Evolutionary conservation across 2,797 vertebrate species (phyloP), one percentile per base, ranked within the genome.

Genomic region (Emys orbicularis): DNA sequence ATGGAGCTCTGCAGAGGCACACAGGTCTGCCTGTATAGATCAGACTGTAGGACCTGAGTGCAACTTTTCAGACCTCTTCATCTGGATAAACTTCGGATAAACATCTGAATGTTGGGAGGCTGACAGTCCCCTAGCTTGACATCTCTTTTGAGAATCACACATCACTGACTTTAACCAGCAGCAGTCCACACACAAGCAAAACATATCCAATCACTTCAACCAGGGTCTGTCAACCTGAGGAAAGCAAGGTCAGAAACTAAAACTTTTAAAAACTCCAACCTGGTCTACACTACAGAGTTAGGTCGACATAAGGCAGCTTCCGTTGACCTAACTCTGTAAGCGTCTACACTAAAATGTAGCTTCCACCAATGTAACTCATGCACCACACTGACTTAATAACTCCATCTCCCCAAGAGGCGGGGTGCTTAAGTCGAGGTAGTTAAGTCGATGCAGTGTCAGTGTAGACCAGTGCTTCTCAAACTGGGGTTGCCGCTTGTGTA

Each of bases 181-280:
- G 80, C 59, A 88, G 18, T 54, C 49, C 87, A 68, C 54, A 37
- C 15, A 34, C 74, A 79, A 1, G 12, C 65, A 90, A 65, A 54
- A 90, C 50, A 4, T 53, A 87, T 37, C 83, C 29, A 56, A 13
- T 3, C 11, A 91, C 27, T 31, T 79, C 79, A 50, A 27, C 15
- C n/a, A 49, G 49, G 9, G 7, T 41, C 95, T 47, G 37, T 91
- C 31, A 84, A 11, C 31, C 88, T 93, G 54, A 90, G 52, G 72
- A 89, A 80, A 52, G 44, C 29, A 81, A 89, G 89, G 29, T 41
- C 0, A 0, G 2, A 3, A 1, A 34, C 19, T 25, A 49, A 84
- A 7, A 31, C 57, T 31, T 59, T 59, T 59, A 4, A 31, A 31
- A 59, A 65, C 61, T 19, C 61, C 34, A 34, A 8, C 61, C 16